phyloP scores from a whole-genome alignment of 2,888 invertebrate genomes.

The Ganaspis brasiliensis region DNA sequence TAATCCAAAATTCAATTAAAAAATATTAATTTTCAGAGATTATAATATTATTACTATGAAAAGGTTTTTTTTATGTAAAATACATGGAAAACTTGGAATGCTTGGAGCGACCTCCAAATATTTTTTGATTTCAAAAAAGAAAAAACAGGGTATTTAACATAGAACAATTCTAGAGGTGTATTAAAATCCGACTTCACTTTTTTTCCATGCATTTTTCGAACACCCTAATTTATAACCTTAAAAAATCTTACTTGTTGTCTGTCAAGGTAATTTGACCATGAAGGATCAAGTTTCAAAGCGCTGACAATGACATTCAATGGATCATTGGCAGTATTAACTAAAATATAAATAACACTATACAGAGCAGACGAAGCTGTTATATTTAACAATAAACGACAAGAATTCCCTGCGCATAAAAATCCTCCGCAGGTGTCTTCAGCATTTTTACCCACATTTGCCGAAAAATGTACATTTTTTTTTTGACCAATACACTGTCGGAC shows the following conservation, averaged over 20 bases:
- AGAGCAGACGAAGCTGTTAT: conserved; percentile 82
- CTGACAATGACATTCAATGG: conserved; percentile 83
- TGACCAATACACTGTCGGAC: conserved; percentile 63
- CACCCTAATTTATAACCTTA: neutral
- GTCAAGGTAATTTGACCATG: conserved; percentile 89
- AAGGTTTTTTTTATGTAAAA: too few relatives aligned
- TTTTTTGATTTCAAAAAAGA: too few relatives aligned
- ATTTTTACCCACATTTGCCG: conserved; percentile 50
- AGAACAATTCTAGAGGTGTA: too few relatives aligned
- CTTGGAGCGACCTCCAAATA: too few relatives aligned
- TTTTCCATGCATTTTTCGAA: too few relatives aligned
- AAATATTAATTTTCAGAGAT: too few relatives aligned
- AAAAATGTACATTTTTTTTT: conserved; percentile 16
- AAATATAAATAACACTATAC: conserved; percentile 85
- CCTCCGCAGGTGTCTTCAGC: conserved; percentile 83
- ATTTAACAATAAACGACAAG: conserved; percentile 81
- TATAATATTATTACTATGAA: too few relatives aligned
- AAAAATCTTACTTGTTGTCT: conserved; percentile 84
- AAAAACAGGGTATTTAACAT: too few relatives aligned
- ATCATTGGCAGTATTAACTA: conserved; percentile 85
- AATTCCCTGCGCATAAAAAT: conserved; percentile 88
- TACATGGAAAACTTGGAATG: too few relatives aligned
- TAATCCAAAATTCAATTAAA: neutral
- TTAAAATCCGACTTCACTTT: too few relatives aligned
- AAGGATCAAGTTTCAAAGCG: conserved; percentile 83